Evolutionary conservation across 1,140 invertebrate species (phyloP), one percentile per base, ranked within the genome.

Genomic region (Chironomus tepperi): DNA sequence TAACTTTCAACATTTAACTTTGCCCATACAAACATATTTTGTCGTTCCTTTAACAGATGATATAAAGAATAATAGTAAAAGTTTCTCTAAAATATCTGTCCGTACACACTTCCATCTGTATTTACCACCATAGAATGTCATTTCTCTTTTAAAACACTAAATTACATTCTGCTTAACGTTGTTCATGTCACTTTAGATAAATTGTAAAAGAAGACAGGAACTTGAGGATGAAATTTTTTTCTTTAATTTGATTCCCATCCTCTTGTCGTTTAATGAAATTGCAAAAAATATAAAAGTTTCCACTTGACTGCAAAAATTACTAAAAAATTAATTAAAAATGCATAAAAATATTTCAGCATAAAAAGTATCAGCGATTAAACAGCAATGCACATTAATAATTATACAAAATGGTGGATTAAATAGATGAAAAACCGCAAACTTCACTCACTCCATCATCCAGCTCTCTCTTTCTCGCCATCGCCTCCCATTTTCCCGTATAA

Each of bases 361-460:
- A 57, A n/a, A 12, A 57, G 12, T n/a, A 57, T 12, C 12, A 57
- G 47, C 42, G 72, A 73, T 34, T 34, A 42, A 73, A 42, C 15
- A 42, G 72, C 21, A 73, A 73, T 24, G 42, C 72, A 73, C 42
- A 42, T 73, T 73, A 73, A 42, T 73, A 42, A 73, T 73, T 73
- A 42, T 34, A 42, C 72, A 42, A 19, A 72, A 21, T 21, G 67
- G 24, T 21, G 67, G 24, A 72, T 72, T 72, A 72, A 72, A 72
- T 72, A 57, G 47, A 57, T n/a, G 47, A 57, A 57, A 57, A 57
- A 57, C 47, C 47, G 12, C 47, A 57, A 57, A 57, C n/a, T 57
- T 57, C 47, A 5, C 24, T 34, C 24, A 34, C 24, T 34, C 24
- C n/a, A n/a, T n/a, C 43, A 2, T 47, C 43, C 43, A 12, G 15